phyloP scores from a whole-genome alignment of 2,113 vertebrate genomes.

The Dipodomys spectabilis region DNA sequence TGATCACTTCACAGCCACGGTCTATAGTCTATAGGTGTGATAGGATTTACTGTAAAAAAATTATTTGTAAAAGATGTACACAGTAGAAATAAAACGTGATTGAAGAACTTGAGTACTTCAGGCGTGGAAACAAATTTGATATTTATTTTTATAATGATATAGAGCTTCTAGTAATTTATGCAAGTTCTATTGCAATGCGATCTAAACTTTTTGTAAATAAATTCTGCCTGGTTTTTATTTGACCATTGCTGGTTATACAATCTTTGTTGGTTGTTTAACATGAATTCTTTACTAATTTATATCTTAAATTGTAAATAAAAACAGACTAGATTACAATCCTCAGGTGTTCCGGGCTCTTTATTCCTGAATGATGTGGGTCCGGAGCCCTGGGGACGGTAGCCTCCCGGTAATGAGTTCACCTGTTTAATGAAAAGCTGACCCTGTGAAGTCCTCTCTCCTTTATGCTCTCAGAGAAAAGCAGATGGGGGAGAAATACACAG shows the following conservation, averaged over 20 bases:
- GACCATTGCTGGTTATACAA: slow-evolving; percentile 94
- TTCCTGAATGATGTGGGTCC: slow-evolving; percentile 59
- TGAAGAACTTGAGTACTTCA: slow-evolving; percentile 95
- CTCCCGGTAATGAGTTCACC: slow-evolving; percentile 1
- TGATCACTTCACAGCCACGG: slow-evolving; percentile 96
- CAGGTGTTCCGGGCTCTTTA: slow-evolving; percentile 81
- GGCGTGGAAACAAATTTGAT: slow-evolving; percentile 99
- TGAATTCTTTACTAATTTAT: slow-evolving; percentile 99
- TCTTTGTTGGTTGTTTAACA: slow-evolving; percentile 94
- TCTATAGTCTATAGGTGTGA: slow-evolving; percentile 93
- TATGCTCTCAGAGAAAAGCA: neutral
- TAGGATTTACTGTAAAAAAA: slow-evolving; percentile 91
- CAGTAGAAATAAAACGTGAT: slow-evolving; percentile 91
- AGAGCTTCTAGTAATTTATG: slow-evolving; percentile 99
- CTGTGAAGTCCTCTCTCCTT: slow-evolving; percentile 29
- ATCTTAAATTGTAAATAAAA: slow-evolving; percentile 99
- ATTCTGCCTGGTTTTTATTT: slow-evolving; percentile 98
- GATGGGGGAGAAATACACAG: neutral
- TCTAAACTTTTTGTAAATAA: slow-evolving; percentile 98
- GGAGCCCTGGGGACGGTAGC: neutral
- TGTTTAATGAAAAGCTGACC: slow-evolving; percentile 33
- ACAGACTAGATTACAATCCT: slow-evolving; percentile 91
- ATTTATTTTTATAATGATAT: slow-evolving; percentile 99
- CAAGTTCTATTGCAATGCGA: slow-evolving; percentile 99
- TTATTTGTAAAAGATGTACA: slow-evolving; percentile 93